Conservation (phyloP, 2,797 vertebrate species). For the Arnoldichthys spilopterus region DNA sequence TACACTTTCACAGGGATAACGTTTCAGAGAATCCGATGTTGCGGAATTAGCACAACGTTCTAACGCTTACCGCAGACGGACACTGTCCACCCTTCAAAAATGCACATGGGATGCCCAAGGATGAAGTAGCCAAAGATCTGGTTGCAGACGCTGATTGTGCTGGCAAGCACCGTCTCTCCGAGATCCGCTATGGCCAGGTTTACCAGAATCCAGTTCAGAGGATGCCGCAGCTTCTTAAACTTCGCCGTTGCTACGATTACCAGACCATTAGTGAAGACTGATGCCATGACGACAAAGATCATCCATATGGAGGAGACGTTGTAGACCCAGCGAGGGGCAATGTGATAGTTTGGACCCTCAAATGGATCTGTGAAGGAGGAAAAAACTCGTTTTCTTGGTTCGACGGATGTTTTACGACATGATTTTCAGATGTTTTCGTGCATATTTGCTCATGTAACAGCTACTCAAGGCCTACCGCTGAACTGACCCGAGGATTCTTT, state of each 20-base stretch:
- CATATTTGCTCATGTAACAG: too few relatives aligned
- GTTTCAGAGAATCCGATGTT: too few relatives aligned
- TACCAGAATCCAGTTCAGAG: conserved; percentile 92
- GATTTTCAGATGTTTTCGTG: too few relatives aligned
- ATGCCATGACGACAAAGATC: conserved; percentile 80
- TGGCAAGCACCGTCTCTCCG: conserved; percentile 86
- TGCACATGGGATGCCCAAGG: conserved; percentile 86
- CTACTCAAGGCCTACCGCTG: not conserved
- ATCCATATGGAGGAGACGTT: conserved; percentile 83
- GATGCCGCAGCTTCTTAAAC: conserved; percentile 91
- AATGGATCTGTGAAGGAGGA: conserved; percentile 69
- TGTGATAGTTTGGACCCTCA: conserved; percentile 85
- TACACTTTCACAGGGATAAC: too few relatives aligned
- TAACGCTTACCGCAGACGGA: conserved; percentile 81
- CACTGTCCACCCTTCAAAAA: conserved; percentile 84
- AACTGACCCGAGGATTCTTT: too few relatives aligned
- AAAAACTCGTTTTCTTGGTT: too few relatives aligned
- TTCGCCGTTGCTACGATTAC: conserved; percentile 86
- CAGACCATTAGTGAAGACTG: conserved; percentile 87
- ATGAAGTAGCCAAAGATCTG: conserved; percentile 87
- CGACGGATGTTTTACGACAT: too few relatives aligned
- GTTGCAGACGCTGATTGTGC: conserved; percentile 87
- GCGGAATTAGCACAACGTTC: not conserved
- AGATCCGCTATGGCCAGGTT: conserved; percentile 89
- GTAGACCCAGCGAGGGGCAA: conserved; percentile 87